A percentile compares a stretch with the other conserved stretches of the same genome.
phyloP scores from a whole-genome alignment of 1,140 invertebrate genomes.

The Contarinia nasturtii region DNA sequence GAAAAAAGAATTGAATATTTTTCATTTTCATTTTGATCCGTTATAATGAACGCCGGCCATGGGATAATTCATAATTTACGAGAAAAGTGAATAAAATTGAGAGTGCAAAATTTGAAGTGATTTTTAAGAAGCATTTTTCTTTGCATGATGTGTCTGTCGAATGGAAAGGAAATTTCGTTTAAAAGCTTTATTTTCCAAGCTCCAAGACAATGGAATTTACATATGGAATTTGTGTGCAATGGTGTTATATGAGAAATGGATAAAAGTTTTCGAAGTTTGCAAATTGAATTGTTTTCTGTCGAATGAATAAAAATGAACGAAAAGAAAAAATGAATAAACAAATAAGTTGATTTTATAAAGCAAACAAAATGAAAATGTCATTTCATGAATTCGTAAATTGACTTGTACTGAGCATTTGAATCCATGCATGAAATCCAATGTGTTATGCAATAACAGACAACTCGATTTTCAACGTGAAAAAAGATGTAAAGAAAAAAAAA shows the following conservation, averaged over 20 bases:
- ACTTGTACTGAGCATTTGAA: constrained; percentile 1
- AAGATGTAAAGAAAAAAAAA: background rate
- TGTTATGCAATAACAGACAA: background rate
- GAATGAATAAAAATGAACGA: no score
- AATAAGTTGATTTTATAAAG: background rate
- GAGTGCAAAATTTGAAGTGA: background rate
- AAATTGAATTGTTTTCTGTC: no score
- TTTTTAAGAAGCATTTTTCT: background rate
- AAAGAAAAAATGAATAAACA: background rate
- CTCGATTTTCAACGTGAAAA: background rate
- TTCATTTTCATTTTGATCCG: background rate
- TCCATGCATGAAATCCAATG: background rate
- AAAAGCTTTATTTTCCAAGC: background rate
- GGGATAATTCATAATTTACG: background rate
- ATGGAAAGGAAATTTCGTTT: background rate
- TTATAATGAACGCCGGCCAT: background rate
- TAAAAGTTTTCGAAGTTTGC: background rate
- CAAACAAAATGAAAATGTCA: constrained; percentile 3
- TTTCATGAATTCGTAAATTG: background rate
- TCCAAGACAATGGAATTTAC: background rate
- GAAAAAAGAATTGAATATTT: background rate
- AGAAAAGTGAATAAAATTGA: background rate
- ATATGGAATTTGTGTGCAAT: background rate
- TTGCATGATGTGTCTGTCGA: no score
- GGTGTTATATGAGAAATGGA: background rate